Evolutionary conservation across 2,888 invertebrate genomes (phyloP).

Genomic region (Apotomis capreana): DNA sequence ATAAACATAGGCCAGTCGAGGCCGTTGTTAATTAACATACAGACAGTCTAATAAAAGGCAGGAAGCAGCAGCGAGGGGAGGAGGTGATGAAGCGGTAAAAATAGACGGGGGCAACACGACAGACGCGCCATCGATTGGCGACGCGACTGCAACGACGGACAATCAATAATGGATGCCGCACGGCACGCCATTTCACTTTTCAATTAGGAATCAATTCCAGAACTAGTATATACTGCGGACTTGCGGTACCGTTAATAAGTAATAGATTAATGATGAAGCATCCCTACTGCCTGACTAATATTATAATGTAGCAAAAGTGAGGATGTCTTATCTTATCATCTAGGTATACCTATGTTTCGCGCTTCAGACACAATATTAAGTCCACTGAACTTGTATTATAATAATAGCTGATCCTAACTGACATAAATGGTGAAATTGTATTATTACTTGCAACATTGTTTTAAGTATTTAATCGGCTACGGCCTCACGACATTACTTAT

Average conservation of each 20-base stretch:
- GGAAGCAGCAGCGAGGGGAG: conserved; percentile 81
- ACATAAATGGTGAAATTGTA: background rate
- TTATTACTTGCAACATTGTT: conserved; percentile 3
- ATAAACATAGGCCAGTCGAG: conserved; percentile 69
- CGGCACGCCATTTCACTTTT: conserved; percentile 44
- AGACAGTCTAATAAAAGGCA: conserved; percentile 83
- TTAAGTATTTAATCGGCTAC: background rate
- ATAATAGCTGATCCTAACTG: background rate
- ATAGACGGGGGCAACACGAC: conserved; percentile 79
- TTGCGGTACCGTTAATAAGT: too few species aligned
- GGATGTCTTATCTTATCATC: too few species aligned
- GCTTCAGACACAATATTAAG: too few species aligned
- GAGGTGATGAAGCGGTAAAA: conserved; percentile 83
- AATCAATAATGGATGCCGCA: conserved; percentile 73
- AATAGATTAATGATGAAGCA: too few species aligned
- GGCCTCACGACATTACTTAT: background rate
- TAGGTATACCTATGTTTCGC: too few species aligned
- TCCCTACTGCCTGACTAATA: too few species aligned
- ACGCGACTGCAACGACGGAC: conserved; percentile 70
- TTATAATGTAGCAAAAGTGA: too few species aligned
- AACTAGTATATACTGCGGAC: background rate
- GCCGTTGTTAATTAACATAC: conserved; percentile 83
- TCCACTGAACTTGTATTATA: background rate
- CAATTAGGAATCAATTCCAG: conserved; percentile 21
- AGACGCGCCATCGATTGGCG: conserved; percentile 77